Evolutionary conservation across 1,140 invertebrate genomes (phyloP).

Genomic region (Diorhabda carinulata): DNA sequence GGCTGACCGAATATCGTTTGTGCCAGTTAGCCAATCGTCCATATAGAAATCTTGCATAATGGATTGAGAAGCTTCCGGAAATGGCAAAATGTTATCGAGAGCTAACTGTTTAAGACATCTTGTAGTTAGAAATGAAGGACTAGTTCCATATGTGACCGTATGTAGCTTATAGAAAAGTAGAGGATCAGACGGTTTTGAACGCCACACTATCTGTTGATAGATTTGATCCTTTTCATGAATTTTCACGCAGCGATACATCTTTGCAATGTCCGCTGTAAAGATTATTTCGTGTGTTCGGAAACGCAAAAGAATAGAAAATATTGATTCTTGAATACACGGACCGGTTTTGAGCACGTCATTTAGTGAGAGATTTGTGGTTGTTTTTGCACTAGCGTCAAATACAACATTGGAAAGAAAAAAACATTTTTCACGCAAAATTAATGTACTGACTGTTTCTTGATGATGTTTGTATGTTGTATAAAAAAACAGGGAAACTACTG

Average conservation of each 20-base stretch:
- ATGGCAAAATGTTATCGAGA: neutral
- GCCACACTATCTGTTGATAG: constrained; percentile 26
- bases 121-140: constrained; percentile 37
- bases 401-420: too few relatives aligned
- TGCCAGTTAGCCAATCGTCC: constrained; percentile 42
- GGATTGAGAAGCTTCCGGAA: constrained; percentile 24
- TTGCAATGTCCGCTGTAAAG: neutral
- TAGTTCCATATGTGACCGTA: constrained; percentile 21
- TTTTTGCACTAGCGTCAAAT: constrained; percentile 6
- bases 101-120: neutral
- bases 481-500: too few relatives aligned
- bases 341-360: neutral
- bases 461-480: too few relatives aligned
- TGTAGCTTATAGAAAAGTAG: constrained; percentile 26
- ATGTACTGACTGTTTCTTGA: too few relatives aligned
- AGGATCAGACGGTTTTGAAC: constrained; percentile 8
- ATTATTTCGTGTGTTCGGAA: neutral
- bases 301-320: neutral
- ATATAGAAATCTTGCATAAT: constrained; percentile 40
- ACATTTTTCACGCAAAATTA: too few relatives aligned
- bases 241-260: constrained; percentile 9
- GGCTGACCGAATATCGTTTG: constrained; percentile 3
- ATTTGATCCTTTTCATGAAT: constrained; percentile 9
- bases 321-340: neutral
- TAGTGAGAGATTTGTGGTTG: neutral